phyloP scores from a whole-genome alignment of 1,140 invertebrate genomes.

The Papilio xuthus region DNA sequence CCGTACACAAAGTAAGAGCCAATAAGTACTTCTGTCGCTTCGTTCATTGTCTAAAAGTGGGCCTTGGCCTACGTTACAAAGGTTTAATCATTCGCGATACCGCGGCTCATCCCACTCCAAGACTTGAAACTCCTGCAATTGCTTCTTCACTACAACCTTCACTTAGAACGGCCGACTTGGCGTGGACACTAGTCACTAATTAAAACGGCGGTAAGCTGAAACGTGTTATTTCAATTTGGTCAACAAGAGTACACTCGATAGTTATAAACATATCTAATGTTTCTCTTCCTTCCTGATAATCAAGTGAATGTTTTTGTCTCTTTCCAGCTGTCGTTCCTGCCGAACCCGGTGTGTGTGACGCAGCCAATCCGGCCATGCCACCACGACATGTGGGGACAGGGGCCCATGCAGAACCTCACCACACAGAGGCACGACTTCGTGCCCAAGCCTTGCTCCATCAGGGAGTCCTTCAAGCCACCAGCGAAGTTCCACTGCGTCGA shows the following conservation, averaged over 20 bases:
- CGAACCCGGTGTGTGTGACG: constrained; percentile 68
- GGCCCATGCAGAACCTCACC: constrained; percentile 87
- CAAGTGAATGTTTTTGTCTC: not conserved
- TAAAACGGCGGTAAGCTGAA: not conserved
- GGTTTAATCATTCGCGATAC: not conserved
- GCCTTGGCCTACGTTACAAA: no score
- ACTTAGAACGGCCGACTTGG: not conserved
- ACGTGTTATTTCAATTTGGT: not conserved
- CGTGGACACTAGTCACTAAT: not conserved
- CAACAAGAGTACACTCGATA: not conserved
- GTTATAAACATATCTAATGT: not conserved
- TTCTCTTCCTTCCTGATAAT: not conserved
- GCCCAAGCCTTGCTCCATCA: constrained; percentile 82
- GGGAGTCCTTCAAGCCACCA: constrained; percentile 80
- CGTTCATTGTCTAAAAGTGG: no score
- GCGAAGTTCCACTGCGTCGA: constrained; percentile 75
- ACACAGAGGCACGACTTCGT: constrained; percentile 88
- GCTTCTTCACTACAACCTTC: no score
- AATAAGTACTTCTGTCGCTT: not conserved
- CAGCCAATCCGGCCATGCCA: constrained; percentile 71
- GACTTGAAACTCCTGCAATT: not conserved
- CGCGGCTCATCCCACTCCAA: not conserved
- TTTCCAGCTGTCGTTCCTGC: constrained; percentile 72
- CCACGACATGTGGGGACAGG: constrained; percentile 82
- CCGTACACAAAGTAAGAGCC: constrained; percentile 81